Evolutionary conservation across 2,113 vertebrate species (phyloP), one percentile per base, ranked within the genome.

Genomic region (Elgaria multicarinata): DNA sequence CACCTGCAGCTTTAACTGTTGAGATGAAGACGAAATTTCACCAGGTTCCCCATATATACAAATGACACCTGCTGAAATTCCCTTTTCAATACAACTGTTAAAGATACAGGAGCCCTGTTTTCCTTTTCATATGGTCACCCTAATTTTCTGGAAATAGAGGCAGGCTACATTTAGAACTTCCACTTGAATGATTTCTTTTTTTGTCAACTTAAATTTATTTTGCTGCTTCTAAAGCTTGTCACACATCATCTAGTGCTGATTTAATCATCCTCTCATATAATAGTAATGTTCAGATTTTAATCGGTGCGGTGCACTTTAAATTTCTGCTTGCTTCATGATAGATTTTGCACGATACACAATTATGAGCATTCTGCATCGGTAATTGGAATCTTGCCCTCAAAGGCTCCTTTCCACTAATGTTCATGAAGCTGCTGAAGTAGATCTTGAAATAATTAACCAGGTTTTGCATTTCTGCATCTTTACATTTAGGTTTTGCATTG

Each of bases 311-410:
- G 46, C 22, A 4, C 58, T n/a, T 76, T 83, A n/a, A 64, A 67
- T 77, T 33, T 84, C 81, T 83, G 3, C 31, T 20, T 42, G 18
- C 42, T 75, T 83, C 58, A 46, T 75, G 79, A 58, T 44, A 42
- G 31, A 76, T 39, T 90, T 91, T 92, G 62, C 78, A 91, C 94
- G 4, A 67, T 77, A 39, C 53, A 67, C 91, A 85, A 24, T 86
- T 71, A 22, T 53, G 42, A 31, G 87, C n/a, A 26, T 33, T 89
- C 14, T 3, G 22, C 31, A 83, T 92, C 58, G 42, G 5, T 88
- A 89, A 93, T 93, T 83, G 81, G 50, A 84, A 87, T 83, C n/a
- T 91, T 95, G 85, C 26, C 67, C 55, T 87, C 83, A 75, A 88
- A 81, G 39, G 50, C 31, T 24, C 76, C 91, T 89, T 58, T 92